phyloP scores from a whole-genome alignment of 2,113 vertebrate genomes.

The Epinephelus fuscoguttatus region DNA sequence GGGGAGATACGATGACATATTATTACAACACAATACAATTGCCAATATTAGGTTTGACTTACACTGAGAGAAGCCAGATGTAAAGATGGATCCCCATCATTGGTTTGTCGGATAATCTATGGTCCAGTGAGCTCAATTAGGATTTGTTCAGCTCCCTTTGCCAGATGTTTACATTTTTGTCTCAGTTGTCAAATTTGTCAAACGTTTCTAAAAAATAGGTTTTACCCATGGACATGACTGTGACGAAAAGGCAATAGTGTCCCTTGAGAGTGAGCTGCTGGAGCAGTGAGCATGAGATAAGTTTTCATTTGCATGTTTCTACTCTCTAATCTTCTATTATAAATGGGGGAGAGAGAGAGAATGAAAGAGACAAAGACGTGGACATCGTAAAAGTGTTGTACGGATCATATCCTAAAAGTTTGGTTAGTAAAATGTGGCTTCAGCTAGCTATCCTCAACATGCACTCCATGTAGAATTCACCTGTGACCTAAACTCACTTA shows the following conservation, averaged over 20 bases:
- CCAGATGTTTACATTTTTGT: constrained; percentile 10
- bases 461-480: not conserved
- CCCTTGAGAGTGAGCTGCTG: not conserved
- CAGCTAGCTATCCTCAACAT: no score
- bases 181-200: not conserved
- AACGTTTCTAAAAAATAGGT: not conserved
- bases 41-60: constrained; percentile 48
- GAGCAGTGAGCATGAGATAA: constrained; percentile 30
- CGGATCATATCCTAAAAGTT: not conserved
- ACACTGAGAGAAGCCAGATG: constrained; percentile 69
- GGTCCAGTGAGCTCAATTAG: not conserved
- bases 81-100: constrained; percentile 52
- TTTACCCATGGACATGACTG: not conserved
- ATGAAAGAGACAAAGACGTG: not conserved
- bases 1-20: not conserved
- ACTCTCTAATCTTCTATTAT: constrained; percentile 41
- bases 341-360: not conserved
- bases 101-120: not conserved
- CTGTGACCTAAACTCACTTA: not conserved
- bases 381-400: constrained; percentile 11
- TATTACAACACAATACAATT: not conserved
- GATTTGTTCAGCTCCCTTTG: constrained; percentile 3
- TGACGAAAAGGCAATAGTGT: not conserved
- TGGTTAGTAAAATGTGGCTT: constrained; percentile 34
- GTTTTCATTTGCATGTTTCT: constrained; percentile 65